A percentile compares a stretch with the other conserved stretches of the same genome.
These are phyloP conservation scores for Pandion haliaetus DNA, from an alignment of 2,113 vertebrate species.

Conservation along the genomic window DNA sequence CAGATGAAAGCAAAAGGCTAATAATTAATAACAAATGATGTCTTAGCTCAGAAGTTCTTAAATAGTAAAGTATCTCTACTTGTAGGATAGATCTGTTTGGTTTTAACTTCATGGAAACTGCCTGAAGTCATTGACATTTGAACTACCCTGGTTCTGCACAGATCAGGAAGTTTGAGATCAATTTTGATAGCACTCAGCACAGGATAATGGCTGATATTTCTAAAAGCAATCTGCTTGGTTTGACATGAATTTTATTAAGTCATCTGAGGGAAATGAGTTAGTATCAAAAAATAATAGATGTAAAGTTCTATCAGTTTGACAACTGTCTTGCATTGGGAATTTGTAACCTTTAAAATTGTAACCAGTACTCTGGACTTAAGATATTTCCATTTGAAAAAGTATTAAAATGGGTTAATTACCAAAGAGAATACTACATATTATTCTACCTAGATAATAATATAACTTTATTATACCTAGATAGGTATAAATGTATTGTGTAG, in stretches of 20 bases:
- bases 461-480: not conserved
- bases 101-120: not conserved
- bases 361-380: not conserved
- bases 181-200: not conserved
- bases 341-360: not conserved
- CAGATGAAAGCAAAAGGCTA: slow-evolving; percentile 6
- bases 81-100: not conserved
- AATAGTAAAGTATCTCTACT: not conserved
- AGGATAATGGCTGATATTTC: not conserved
- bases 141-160: not conserved
- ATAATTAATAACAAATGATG: slow-evolving; percentile 13
- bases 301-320: not conserved
- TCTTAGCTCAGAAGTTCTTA: not conserved
- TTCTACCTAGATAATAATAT: not conserved
- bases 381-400: not conserved
- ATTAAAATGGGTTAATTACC: not conserved
- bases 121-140: not conserved
- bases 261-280: not conserved
- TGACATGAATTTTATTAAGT: not conserved
- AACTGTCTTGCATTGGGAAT: not conserved
- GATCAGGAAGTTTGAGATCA: not conserved
- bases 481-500: no score
- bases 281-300: not conserved
- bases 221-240: not conserved
- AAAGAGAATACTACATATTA: not conserved